Evolutionary conservation across 2,797 vertebrate genomes (phyloP), one percentile per base, ranked within the genome.

Genomic region (Tachyglossus aculeatus): DNA sequence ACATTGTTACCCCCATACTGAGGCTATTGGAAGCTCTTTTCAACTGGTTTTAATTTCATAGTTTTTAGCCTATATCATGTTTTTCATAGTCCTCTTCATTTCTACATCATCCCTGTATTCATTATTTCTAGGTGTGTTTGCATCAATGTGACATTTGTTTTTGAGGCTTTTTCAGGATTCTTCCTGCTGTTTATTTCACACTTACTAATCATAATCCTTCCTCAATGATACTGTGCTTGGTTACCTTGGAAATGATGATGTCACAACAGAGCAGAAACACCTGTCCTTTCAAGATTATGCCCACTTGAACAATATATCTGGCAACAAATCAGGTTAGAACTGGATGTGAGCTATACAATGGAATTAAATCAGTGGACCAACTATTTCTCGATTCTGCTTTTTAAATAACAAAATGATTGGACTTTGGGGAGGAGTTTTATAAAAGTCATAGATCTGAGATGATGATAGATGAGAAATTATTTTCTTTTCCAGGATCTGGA

Each of bases 151-250:
- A 51, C 29, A 61, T 72, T 29, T 64, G 54, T 62, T 77, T 67
- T 48, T 11, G 58, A 61, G 41, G 15, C 47, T 71, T 72, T 56
- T 40, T 32, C 44, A 73, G 57, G 36, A 8, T 58, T 63, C 38
- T 52, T n/a, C 60, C 44, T 68, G 48, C 39, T 82, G 45, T 67
- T 77, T 77, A 60, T 79, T 57, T 81, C 72, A 75, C 43, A 83
- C 67, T 71, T 75, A 40, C 40, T 73, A 68, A n/a, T 47, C 59
- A 67, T 67, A 79, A 83, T 77, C 76, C 44, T 72, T 79, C 45
- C 67, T 73, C 67, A 67, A 29, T 38, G 16, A 40, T 33, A 25
- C 15, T 54, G 25, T 79, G 52, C 72, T 75, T 53, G 59, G 70
- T 77, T 71, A 60, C 55, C 48, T 56, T 81, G 62, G 71, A 83